Conservation (phyloP, 37 sponge, comb jelly and placozoan species). For the Lycopodina hypogea region DNA sequence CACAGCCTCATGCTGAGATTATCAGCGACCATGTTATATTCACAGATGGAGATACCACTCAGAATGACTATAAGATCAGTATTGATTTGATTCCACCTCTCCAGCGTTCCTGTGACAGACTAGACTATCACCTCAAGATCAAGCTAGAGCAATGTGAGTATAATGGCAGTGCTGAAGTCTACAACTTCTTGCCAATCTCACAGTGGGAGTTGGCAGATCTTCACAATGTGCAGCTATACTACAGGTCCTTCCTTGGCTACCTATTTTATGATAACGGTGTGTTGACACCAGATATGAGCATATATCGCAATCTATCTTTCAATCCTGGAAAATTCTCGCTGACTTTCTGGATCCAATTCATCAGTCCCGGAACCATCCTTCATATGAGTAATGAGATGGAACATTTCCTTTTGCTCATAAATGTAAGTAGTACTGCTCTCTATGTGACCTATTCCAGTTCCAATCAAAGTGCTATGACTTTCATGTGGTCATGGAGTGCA, state of each 20-base stretch:
- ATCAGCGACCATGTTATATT: constrained; percentile 10
- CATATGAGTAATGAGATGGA: constrained; percentile 10
- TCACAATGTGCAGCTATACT: constrained; percentile 25
- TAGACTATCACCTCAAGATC: constrained; percentile 35
- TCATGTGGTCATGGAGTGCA: constrained; percentile 34
- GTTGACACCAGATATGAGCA: constrained; percentile 33
- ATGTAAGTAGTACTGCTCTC: constrained; percentile 11
- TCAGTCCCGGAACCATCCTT: constrained; percentile 33
- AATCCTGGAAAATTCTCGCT: constrained; percentile 31
- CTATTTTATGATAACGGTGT: constrained; percentile 42
- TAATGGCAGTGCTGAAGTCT: neutral
- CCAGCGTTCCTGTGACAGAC: constrained; percentile 38
- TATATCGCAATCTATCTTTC: constrained; percentile 5
- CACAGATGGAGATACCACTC: constrained; percentile 36
- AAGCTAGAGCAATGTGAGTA: constrained; percentile 35
- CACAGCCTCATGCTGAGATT: neutral
- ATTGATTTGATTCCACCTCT: constrained; percentile 19
- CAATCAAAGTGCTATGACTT: neutral
- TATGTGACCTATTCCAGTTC: constrained; percentile 4
- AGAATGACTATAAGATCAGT: constrained; percentile 27
- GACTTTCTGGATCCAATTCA: constrained; percentile 32
- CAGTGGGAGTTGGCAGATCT: constrained; percentile 38
- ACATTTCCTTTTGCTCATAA: constrained; percentile 19
- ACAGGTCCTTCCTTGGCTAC: constrained; percentile 36
- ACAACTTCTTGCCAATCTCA: constrained; percentile 33